Percentiles rank a stretch among this genome's conserved stretches.
These are phyloP conservation scores for Agrotis ipsilon DNA, from an alignment of 2,888 invertebrate species.

Conservation along the genomic window DNA sequence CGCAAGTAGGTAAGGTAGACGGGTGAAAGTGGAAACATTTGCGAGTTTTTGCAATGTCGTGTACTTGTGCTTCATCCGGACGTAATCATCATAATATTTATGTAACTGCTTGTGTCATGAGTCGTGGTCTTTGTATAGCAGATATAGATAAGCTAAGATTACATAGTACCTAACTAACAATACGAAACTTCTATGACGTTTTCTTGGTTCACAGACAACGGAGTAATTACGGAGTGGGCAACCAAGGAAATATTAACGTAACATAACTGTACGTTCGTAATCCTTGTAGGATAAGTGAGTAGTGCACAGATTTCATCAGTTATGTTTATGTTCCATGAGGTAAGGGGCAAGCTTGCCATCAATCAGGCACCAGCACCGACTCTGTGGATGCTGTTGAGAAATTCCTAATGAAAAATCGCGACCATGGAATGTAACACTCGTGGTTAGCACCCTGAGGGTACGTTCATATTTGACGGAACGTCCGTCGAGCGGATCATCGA, in stretches of 20 bases:
- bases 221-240: not conserved
- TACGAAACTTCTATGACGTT: not conserved
- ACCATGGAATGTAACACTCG: not conserved
- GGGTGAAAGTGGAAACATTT: slow-evolving; percentile 44
- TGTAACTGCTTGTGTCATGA: slow-evolving; percentile 31
- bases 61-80: slow-evolving; percentile 31
- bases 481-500: too few relatives aligned
- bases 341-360: not conserved
- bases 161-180: not conserved
- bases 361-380: not conserved
- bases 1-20: slow-evolving; percentile 16
- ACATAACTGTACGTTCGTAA: not conserved
- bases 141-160: slow-evolving; percentile 15
- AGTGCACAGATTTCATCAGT: not conserved
- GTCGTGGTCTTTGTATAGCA: slow-evolving; percentile 23
- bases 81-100: slow-evolving; percentile 26
- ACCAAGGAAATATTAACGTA: not conserved
- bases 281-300: not conserved
- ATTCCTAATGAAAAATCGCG: not conserved
- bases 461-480: too few relatives aligned
- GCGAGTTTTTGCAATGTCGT: slow-evolving; percentile 16
- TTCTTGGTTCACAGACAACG: not conserved
- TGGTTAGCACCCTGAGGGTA: not conserved
- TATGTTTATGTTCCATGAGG: not conserved
- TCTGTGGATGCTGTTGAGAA: not conserved